Percentiles rank a stretch among this genome's conserved stretches.
Evolutionary conservation across 2,113 vertebrate species (phyloP).

Genomic region (Jacana jacana): DNA sequence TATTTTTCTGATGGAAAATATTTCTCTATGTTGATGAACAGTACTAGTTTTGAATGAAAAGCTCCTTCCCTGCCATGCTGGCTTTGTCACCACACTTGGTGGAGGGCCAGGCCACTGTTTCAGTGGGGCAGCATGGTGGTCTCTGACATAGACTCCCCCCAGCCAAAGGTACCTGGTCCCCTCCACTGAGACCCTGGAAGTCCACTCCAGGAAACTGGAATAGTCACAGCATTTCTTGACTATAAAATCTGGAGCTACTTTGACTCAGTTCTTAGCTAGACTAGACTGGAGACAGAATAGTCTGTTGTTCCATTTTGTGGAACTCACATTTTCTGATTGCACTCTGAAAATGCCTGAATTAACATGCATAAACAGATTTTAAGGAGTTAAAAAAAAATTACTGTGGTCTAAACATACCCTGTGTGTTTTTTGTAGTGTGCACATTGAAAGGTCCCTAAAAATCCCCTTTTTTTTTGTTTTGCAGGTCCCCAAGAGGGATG

Average conservation of each 20-base stretch:
- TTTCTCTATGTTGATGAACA: not conserved
- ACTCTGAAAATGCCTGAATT: not conserved
- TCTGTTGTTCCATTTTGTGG: not conserved
- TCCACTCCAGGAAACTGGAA: not conserved
- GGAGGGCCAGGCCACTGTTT: not conserved
- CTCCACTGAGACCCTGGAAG: not conserved
- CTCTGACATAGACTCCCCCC: not conserved
- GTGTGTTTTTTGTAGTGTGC: not conserved
- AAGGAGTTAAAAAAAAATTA: not conserved
- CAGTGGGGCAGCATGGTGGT: accelerated
- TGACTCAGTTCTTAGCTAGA: not conserved
- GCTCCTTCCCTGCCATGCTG: not conserved
- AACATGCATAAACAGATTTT: not conserved
- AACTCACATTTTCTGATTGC: not conserved
- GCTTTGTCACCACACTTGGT: not conserved
- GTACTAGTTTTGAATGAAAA: not conserved
- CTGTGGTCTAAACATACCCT: not conserved
- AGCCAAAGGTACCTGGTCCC: not conserved
- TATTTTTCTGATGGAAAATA: not conserved
- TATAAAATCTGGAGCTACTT: not conserved
- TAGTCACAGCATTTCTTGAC: not conserved
- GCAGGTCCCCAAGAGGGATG: not conserved
- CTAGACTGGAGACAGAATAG: not conserved
- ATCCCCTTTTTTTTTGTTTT: not conserved
- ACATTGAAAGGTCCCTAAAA: not conserved